Base-by-base conservation (phyloP, 2,113 vertebrate species). In the Engraulis encrasicolus region DNA sequence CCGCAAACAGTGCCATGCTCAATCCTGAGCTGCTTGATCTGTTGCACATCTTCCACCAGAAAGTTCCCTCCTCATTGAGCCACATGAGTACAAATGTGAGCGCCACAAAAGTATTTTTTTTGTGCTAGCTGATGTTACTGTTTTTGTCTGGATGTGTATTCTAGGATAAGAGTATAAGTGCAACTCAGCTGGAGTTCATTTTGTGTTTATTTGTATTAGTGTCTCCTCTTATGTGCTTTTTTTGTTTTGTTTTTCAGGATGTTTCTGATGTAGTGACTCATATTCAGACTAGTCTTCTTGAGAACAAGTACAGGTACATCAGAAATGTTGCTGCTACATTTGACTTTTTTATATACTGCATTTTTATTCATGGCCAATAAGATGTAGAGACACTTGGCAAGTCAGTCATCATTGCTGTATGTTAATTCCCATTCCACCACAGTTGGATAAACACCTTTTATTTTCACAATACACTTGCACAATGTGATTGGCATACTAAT, bases 271-370 rank as follows among this genome's bases (percentile, higher is more conserved):
- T 87, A 23, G 86, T 95, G 6, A 40, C 81, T 31, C 87, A 93
- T 45, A 89, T 95, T 58, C 92, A 91, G 79, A 78, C 0, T 0
- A 23, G 79, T 0, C 89, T 95, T 6, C 81, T 94, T 81, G 89
- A 95, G 7, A 78, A 89, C 17, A 90, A 91, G 86, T 95, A 92
- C 92, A 94, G 90, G 94, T 95, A 79, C 88, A 50, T 79, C 20
- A 58, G 19, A 6, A 58, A n/a, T 58, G 19, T 58, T 19, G 5
- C 50, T 2, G 18, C 49, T 52, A 52, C 40, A 45, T 45, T 45
- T 45, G n/a, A n/a, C n/a, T n/a, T n/a, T n/a, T n/a, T n/a, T n/a
- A n/a, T n/a, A n/a, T n/a, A n/a, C n/a, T n/a, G n/a, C n/a, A n/a
- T n/a, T n/a, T n/a, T n/a, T n/a, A n/a, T n/a, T n/a, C n/a, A n/a